These are phyloP conservation scores for Odocoileus virginianus DNA, from an alignment of 2,113 vertebrate genomes.

Conservation along the genomic window DNA sequence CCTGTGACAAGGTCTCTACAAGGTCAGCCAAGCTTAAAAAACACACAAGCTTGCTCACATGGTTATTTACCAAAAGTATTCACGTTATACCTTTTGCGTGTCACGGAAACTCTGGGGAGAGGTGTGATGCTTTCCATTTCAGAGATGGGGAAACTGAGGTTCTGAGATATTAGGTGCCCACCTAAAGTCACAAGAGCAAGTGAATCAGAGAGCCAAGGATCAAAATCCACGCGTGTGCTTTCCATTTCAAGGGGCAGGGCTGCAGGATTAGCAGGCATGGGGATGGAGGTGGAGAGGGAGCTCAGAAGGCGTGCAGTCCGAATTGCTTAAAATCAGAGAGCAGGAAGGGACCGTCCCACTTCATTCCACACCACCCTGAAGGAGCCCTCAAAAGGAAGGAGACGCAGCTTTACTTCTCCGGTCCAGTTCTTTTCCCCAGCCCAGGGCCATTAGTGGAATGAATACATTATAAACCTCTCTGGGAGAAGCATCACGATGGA, in stretches of 20 bases:
- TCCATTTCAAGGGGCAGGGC: neutral
- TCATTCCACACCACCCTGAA: neutral
- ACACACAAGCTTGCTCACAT: fast-evolving
- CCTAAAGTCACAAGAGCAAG: neutral
- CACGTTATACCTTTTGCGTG: neutral
- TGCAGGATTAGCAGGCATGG: neutral
- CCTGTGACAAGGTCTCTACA: neutral
- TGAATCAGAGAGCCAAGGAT: neutral
- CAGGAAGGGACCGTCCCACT: fast-evolving
- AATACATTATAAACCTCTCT: neutral
- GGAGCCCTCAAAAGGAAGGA: neutral
- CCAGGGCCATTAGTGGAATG: neutral
- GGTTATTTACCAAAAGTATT: neutral
- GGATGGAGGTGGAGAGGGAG: fast-evolving
- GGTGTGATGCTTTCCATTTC: neutral
- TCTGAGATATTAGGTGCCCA: neutral
- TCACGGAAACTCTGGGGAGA: neutral
- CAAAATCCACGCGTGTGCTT: neutral
- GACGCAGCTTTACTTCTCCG: neutral
- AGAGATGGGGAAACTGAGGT: neutral
- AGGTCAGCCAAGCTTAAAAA: neutral
- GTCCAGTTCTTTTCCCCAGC: neutral
- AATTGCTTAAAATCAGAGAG: neutral
- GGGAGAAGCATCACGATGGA: neutral
- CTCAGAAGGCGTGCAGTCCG: neutral